phyloP scores from a whole-genome alignment of 1,140 invertebrate species.

The Zeugodacus cucurbitae region DNA sequence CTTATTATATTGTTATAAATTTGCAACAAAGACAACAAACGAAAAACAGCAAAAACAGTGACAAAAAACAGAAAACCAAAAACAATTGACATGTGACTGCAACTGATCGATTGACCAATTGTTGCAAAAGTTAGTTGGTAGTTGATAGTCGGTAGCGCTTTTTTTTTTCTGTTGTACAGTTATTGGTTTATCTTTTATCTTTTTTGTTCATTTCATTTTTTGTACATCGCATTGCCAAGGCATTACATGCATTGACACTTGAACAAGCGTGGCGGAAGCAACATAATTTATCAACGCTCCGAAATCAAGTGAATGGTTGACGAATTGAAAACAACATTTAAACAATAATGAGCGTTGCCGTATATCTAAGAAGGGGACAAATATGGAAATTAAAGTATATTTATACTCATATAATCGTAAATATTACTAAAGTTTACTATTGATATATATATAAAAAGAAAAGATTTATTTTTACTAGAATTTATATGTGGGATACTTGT shows the following conservation, averaged over 20 bases:
- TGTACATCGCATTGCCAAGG: neutral
- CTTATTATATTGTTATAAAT: neutral
- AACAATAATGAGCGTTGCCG: neutral
- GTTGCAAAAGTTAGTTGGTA: neutral
- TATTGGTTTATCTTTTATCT: neutral
- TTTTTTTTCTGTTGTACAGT: neutral
- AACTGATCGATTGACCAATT: slow-evolving; percentile 20
- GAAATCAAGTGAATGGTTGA: slow-evolving; percentile 1
- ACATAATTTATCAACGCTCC: neutral
- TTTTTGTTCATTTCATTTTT: neutral
- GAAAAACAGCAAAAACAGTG: too few species aligned
- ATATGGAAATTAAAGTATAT: too few species aligned
- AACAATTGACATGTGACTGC: neutral
- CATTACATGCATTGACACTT: neutral
- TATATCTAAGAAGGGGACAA: neutral
- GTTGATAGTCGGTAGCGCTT: neutral
- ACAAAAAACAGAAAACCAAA: neutral
- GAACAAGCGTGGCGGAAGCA: neutral
- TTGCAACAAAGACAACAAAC: neutral
- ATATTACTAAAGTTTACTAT: too few species aligned
- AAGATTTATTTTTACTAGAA: too few species aligned
- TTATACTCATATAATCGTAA: too few species aligned
- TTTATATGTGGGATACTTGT: too few species aligned
- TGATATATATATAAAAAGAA: too few species aligned
- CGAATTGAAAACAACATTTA: neutral